Conservation (phyloP, 2,888 invertebrate genomes). For the Scaeva pyrastri region DNA sequence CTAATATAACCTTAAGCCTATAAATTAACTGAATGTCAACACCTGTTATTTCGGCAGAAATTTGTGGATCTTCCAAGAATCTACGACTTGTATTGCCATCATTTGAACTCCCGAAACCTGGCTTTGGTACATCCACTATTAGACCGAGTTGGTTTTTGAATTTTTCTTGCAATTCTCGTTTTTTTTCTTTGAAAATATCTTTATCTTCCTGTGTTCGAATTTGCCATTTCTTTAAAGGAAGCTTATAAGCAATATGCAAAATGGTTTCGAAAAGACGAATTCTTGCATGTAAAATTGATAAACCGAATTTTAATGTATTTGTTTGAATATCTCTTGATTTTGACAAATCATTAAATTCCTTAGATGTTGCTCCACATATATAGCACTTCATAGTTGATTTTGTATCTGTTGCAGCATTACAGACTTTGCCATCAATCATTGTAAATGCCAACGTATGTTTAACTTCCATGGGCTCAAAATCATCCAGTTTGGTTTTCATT, state of each 20-base stretch:
- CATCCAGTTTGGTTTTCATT: too few species aligned
- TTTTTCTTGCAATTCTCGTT: conserved; percentile 44
- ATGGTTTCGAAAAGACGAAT: too few species aligned
- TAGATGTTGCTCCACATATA: conserved; percentile 57
- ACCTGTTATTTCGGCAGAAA: neutral
- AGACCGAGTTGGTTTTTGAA: conserved; percentile 77
- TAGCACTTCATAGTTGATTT: conserved; percentile 57
- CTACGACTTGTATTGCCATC: conserved; percentile 79
- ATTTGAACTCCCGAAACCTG: conserved; percentile 80
- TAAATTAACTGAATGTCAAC: neutral
- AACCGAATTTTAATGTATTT: too few species aligned
- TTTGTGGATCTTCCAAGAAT: conserved; percentile 76
- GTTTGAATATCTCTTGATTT: too few species aligned
- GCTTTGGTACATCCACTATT: too few species aligned
- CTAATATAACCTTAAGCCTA: neutral
- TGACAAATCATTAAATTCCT: conserved; percentile 40
- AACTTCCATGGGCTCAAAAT: neutral
- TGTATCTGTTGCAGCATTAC: conserved; percentile 39
- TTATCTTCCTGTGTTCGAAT: conserved; percentile 32
- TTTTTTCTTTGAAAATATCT: conserved; percentile 34
- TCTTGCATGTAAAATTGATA: conserved; percentile 65
- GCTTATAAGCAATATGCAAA: too few species aligned
- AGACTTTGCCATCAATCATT: conserved; percentile 51
- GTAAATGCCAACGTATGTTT: conserved; percentile 20
- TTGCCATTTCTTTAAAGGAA: conserved; percentile 78